Evolutionary conservation across 2,797 vertebrate species (phyloP).

Genomic region (Eupleurogrammus muticus): DNA sequence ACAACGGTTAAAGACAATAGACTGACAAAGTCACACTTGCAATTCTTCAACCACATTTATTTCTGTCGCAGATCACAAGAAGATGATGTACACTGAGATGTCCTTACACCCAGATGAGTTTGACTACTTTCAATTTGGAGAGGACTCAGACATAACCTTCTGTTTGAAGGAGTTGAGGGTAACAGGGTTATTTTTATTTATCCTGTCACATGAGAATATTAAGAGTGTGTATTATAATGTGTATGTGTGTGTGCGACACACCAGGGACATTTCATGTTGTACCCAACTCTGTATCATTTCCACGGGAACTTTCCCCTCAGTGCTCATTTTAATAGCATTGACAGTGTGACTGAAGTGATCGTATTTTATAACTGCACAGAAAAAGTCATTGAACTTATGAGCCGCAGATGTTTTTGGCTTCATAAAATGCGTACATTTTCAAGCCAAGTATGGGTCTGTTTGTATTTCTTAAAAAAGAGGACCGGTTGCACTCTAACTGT

Average conservation of each 20-base stretch:
- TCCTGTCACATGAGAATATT: slow-evolving; percentile 57
- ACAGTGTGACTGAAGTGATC: slow-evolving; percentile 34
- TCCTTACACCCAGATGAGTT: slow-evolving; percentile 91
- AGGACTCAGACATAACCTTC: slow-evolving; percentile 92
- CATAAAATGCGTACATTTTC: slow-evolving; percentile 7
- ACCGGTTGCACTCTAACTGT: background rate
- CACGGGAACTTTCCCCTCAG: slow-evolving; percentile 43
- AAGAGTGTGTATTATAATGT: slow-evolving; percentile 15
- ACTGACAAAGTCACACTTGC: background rate
- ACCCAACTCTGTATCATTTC: slow-evolving; percentile 40
- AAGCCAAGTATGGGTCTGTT: slow-evolving; percentile 4
- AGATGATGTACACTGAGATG: slow-evolving; percentile 88
- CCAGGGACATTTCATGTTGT: slow-evolving; percentile 44
- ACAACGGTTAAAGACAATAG: background rate
- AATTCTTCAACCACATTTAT: background rate
- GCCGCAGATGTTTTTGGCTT: background rate
- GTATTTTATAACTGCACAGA: slow-evolving; percentile 16
- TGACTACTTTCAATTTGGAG: slow-evolving; percentile 90
- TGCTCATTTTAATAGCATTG: slow-evolving; percentile 36
- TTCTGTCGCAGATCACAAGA: slow-evolving; percentile 83
- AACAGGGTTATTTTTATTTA: slow-evolving; percentile 72
- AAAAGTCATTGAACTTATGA: slow-evolving; percentile 19
- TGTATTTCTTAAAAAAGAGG: background rate
- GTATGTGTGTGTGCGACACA: slow-evolving; percentile 24
- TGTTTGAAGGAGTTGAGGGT: slow-evolving; percentile 96